Percentiles rank a stretch among this genome's conserved stretches.
These are phyloP conservation scores for Dinomys branickii DNA, from an alignment of 2,113 vertebrate genomes.

Conservation along the genomic window DNA sequence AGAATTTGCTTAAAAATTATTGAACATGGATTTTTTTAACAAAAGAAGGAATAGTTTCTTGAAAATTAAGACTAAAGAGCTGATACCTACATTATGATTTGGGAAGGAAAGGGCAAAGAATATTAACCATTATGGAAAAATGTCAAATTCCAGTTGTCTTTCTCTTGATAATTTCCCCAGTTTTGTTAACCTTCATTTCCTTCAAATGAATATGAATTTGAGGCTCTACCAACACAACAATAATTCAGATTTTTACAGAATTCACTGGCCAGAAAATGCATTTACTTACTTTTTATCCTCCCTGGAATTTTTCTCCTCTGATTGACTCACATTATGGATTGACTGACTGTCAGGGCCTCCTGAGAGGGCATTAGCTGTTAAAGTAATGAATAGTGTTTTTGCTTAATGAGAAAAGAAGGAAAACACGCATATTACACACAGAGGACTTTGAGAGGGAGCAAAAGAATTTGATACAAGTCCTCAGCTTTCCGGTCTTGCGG, in stretches of 20 bases:
- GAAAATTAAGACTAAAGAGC: not conserved
- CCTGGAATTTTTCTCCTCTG: not conserved
- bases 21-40: not conserved
- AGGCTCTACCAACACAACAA: not conserved
- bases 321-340: not conserved
- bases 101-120: not conserved
- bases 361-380: not conserved
- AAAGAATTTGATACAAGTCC: not conserved
- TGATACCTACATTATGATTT: not conserved
- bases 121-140: conserved; percentile 10
- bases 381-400: not conserved
- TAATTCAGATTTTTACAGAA: not conserved
- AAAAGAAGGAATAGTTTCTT: not conserved
- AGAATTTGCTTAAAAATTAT: conserved; percentile 18
- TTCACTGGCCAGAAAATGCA: not conserved
- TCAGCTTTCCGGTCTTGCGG: not conserved
- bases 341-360: not conserved
- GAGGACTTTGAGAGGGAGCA: not conserved
- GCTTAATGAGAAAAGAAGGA: not conserved
- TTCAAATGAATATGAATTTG: not conserved
- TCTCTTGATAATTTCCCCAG: not conserved
- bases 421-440: not conserved
- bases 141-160: not conserved
- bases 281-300: not conserved
- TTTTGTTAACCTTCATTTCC: not conserved